Evolutionary conservation across 2,113 vertebrate genomes (phyloP), one percentile per base, ranked within the genome.

Genomic region (Tetrao urogallus): DNA sequence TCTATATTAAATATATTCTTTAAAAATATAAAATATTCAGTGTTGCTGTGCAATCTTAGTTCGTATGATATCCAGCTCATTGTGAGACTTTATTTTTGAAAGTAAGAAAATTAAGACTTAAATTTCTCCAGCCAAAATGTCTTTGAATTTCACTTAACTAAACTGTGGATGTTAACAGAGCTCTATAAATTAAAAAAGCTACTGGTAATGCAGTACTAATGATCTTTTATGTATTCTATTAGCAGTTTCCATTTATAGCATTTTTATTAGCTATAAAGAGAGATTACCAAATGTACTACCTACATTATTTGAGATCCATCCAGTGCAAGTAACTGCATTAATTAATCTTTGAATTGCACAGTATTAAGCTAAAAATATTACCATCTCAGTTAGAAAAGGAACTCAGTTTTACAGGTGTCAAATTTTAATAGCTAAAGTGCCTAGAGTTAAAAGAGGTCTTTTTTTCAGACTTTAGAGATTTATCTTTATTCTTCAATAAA

Each of bases 361-460:
- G 60, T 82, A 73, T 34, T 81, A 81, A 74, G 32, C 10, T 34
- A 57, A 88, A 88, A 45, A 36, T 91, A 92, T 90, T 91, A 93
- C 42, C 75, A 43, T 63, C 30, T 95, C 81, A 84, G 66, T 89
- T 85, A 72, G 80, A 96, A 94, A 89, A 61, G 40, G 56, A 88
- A 94, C 71, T 74, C 63, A 13, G 47, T 89, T 97, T 85, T 92
- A 91, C 25, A 90, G 86, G 76, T 95, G 88, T 83, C 65, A 95
- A 95, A 48, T 95, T 92, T 96, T 89, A 93, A 90, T 92, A 73
- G 81, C 3, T 54, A 79, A 71, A 69, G 64, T 80, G 32, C n/a
- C 45, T 84, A 69, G 24, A 90, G 50, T 77, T 96, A 88, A 95
- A 97, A 97, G 32, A 88, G 36, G 8, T 4, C 6, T 78, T 71